Evolutionary conservation across 1,140 invertebrate genomes (phyloP), one percentile per base, ranked within the genome.

Genomic region (Megalonaias nervosa): DNA sequence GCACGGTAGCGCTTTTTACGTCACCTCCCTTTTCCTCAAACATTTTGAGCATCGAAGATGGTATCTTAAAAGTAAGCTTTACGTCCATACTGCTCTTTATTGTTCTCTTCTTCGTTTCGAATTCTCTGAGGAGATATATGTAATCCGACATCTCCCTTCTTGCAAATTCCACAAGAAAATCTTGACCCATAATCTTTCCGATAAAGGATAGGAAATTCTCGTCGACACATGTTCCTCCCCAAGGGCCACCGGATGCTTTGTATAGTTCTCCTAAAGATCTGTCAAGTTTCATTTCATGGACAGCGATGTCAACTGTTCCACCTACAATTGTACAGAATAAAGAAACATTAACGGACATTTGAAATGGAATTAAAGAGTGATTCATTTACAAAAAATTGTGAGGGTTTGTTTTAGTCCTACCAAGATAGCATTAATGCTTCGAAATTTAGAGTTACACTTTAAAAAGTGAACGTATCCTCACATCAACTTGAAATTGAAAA

Each of bases 211-310:
- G 21, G 55, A 67, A 74, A 31, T 67, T 74, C 48, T 74, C 26
- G 57, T 74, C 65, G 2, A 74, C 72, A n/a, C 55, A 48, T 11
- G 62, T 74, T 38, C 72, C 72, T 15, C 72, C 72, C 72, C 72
- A 74, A 16, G 72, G 56, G 5, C 72, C 72, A 9, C 72, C 72
- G 57, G 62, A 67, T 74, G 62, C 72, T 67, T 58, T 66, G 31
- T 74, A 57, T 9, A 67, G 23, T 67, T 74, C 72, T 23, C 60
- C 66, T 3, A 74, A 55, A 12, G 72, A 38, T 11, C 56, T n/a
- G 23, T 74, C 72, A 2, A 1, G 26, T 38, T 57, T 58, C 15
- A 59, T 66, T 31, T 74, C 72, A 31, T 74, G 62, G 16, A 74
- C 72, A 19, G 62, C 57, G 31, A 74, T 67, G 21, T 74, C 72